A percentile compares a stretch with the other conserved stretches of the same genome.
Evolutionary conservation across 2,888 invertebrate species (phyloP).

Genomic region (Euplagia quadripunctaria): DNA sequence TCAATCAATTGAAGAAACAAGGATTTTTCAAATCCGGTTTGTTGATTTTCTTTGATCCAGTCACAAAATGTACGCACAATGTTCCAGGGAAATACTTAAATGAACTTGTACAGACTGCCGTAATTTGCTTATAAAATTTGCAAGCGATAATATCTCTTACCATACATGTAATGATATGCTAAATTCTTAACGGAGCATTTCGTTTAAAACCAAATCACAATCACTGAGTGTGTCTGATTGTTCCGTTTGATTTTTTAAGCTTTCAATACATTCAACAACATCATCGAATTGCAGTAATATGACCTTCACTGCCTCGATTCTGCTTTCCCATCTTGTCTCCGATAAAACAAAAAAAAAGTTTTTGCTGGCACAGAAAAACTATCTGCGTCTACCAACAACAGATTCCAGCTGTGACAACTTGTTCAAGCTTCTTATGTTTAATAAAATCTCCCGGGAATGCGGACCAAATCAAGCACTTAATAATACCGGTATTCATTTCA

Average conservation of each 20-base stretch:
- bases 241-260: conserved; percentile 18
- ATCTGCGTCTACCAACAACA: neutral
- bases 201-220: conserved; percentile 27
- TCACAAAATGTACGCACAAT: conserved; percentile 15
- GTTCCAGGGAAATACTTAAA: conserved; percentile 14
- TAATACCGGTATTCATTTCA: no score
- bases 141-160: conserved; percentile 24
- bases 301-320: conserved; percentile 30
- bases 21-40: conserved; percentile 4
- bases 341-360: conserved; percentile 17
- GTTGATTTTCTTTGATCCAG: conserved; percentile 16
- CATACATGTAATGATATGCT: conserved; percentile 13
- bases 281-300: conserved; percentile 32
- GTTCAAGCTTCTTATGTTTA: no score
- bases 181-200: conserved; percentile 27
- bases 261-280: conserved; percentile 32
- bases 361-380: neutral
- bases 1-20: conserved; percentile 2
- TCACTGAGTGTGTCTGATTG: conserved; percentile 31
- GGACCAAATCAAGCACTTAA: no score
- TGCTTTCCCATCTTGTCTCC: conserved; percentile 31
- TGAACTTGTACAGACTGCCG: conserved; percentile 21
- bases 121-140: conserved; percentile 29
- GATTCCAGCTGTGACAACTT: conserved; percentile 8
- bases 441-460: no score